Evolutionary conservation across 2,797 vertebrate species (phyloP), one percentile per base, ranked within the genome.

Genomic region (Enteromius viviparus): DNA sequence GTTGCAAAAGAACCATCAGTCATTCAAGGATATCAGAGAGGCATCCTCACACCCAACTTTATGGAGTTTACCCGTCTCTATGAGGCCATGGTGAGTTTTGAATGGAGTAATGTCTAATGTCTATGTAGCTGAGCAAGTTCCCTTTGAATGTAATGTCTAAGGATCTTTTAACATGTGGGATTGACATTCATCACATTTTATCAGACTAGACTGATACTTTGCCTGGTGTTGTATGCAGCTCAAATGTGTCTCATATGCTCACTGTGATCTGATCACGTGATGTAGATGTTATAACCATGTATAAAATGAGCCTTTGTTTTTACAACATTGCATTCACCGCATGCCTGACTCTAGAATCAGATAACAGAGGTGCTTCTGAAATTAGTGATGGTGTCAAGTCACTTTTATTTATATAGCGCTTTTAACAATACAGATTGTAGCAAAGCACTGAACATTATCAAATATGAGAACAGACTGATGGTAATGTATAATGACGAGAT

Each of bases 61-160:
- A 94, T 97, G 95, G 98, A 99, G 91, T 99, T 99, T 87, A 95
- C 94, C 80, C 94, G 98, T 58, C 94, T 99, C 0, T 97, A 96
- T 76, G 96, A 98, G 89, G 96, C 97, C 0, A 93, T 98, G 96
- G 98, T 99, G 91, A 94, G 93, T 64, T 81, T 37, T 6, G 17
- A n/a, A 55, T 55, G 9, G 45, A n/a, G 15, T 40, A 32, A 58
- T 34, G 58, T 14, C n/a, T 8, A 4, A n/a, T 4, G 21, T 79
- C 26, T 9, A 5, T 34, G 15, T 23, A 37, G 29, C 45, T 26
- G 19, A n/a, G 14, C 26, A 23, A 19, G 23, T 29, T 42, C 0
- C 17, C 3, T 77, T 21, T 77, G 15, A 9, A 6, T 32, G 17
- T 49, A 23, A 34, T 49, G 11, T 47, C 26, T 34, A 49, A 32